Base-by-base conservation (phyloP, 1,140 invertebrate genomes). In the Drosophila tropicalis region DNA sequence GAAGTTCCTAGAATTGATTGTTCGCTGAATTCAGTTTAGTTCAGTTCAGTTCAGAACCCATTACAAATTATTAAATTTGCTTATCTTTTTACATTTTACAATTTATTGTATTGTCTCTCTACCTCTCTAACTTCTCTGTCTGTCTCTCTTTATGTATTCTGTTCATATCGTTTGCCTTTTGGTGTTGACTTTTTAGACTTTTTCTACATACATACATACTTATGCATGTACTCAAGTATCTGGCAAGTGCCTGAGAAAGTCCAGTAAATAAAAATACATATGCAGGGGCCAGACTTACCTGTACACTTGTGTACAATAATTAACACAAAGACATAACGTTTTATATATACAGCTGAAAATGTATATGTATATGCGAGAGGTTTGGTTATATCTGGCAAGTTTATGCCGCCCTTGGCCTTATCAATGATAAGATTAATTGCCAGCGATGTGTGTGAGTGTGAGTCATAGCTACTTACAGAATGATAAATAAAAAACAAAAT, bases 391-490 rank as follows among this genome's bases (percentile, higher is more conserved):
- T 73, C 62, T 70, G 62, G 32, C 39, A 40, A 51, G 73, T 72
- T 34, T 70, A 32, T 57, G 57, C 65, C 66, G 84, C 81, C 80
- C 84, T 89, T 89, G 84, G 85, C 84, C 84, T 89, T 89, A 89
- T 89, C 84, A 84, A 89, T 85, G 84, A 89, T 89, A 89, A 89
- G 84, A 89, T 89, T 89, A 89, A 84, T 90, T 84, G 41, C 56
- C 67, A 62, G 80, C 74, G 55, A 39, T 54, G 36, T 63, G 15
- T 29, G 66, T 86, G 44, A 51, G 15, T 29, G 66, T 86, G 44
- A 51, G 17, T 51, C 44, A 51, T 1, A 51, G 17, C 32, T 17
- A 39, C 22, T 65, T 62, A 41, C 67, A 29, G 29, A 67, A 61
- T 39, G 47, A 62, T 51, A 55, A 65, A 69, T 34, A 44, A 17